Conservation (phyloP, 2,797 vertebrate species). For the Gymnothorax javanicus region DNA sequence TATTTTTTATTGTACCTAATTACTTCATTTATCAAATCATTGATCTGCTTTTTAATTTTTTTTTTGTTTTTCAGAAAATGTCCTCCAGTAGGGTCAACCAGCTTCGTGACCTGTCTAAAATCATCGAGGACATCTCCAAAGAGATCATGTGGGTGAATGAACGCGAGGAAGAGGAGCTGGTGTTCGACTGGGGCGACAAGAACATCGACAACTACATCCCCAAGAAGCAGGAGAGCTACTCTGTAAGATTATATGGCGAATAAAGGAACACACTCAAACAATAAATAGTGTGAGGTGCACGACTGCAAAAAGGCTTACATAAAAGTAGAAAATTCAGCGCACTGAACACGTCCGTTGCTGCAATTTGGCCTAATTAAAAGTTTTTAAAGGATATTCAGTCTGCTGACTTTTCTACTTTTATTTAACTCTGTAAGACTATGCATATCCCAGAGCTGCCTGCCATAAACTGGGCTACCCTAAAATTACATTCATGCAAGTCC, state of each 20-base stretch:
- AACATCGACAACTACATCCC: constrained; percentile 85
- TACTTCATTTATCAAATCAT: too few relatives aligned
- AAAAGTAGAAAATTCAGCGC: too few relatives aligned
- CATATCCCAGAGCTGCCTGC: not conserved
- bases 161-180: constrained; percentile 91
- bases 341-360: too few relatives aligned
- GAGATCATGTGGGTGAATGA: constrained; percentile 99
- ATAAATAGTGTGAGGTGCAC: too few relatives aligned
- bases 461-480: not conserved
- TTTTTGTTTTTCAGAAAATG: constrained; percentile 75
- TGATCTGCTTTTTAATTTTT: too few relatives aligned
- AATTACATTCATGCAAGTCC: not conserved
- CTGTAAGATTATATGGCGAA: constrained; percentile 70
- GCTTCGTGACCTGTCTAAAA: constrained; percentile 84
- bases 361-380: too few relatives aligned
- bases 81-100: constrained; percentile 80
- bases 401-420: too few relatives aligned
- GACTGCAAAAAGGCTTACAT: too few relatives aligned
- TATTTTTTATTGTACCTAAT: not conserved
- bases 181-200: constrained; percentile 95
- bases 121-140: constrained; percentile 85
- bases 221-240: constrained; percentile 91
- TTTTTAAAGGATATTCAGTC: too few relatives aligned
- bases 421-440: too few relatives aligned
- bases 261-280: too few relatives aligned